Evolutionary conservation across 2,888 invertebrate species (phyloP).

Genomic region (Mactromeris polynyma): DNA sequence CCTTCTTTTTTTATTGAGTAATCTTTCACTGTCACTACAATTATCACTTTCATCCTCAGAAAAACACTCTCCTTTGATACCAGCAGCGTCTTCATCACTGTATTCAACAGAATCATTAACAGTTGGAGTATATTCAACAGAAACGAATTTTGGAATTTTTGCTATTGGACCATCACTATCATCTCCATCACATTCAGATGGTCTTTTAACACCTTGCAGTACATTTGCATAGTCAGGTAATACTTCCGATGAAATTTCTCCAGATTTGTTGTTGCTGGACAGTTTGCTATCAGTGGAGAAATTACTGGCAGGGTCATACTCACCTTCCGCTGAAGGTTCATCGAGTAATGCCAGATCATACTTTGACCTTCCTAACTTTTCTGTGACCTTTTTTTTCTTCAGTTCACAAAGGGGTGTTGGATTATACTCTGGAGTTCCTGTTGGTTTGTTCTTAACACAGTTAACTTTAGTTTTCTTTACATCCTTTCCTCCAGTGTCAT

Average conservation of each 20-base stretch:
- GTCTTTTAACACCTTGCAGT: slow-evolving; percentile 60
- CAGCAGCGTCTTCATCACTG: slow-evolving; percentile 70
- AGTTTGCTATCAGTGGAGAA: slow-evolving; percentile 65
- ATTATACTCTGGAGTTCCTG: slow-evolving; percentile 78
- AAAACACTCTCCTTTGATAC: slow-evolving; percentile 54
- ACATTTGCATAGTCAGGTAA: slow-evolving; percentile 63
- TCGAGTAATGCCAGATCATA: slow-evolving; percentile 62
- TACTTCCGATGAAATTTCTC: not conserved
- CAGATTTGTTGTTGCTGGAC: slow-evolving; percentile 15
- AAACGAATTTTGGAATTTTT: slow-evolving; percentile 67
- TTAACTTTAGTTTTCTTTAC: slow-evolving; percentile 22
- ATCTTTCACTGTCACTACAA: slow-evolving; percentile 54
- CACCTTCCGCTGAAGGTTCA: slow-evolving; percentile 68
- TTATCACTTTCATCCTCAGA: slow-evolving; percentile 62
- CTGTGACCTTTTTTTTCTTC: slow-evolving; percentile 59
- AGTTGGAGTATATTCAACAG: slow-evolving; percentile 64
- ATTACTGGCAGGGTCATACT: slow-evolving; percentile 83
- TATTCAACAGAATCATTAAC: slow-evolving; percentile 63
- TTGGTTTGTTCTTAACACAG: slow-evolving; percentile 50
- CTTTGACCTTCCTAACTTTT: slow-evolving; percentile 56
- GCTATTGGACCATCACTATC: slow-evolving; percentile 55
- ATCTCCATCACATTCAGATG: slow-evolving; percentile 51
- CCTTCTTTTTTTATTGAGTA: not conserved
- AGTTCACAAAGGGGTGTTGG: slow-evolving; percentile 80
- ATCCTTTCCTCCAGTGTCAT: not conserved